Evolutionary conservation across 2,888 invertebrate species (phyloP), one percentile per base, ranked within the genome.

Genomic region (Troglohyphantes excavatus): DNA sequence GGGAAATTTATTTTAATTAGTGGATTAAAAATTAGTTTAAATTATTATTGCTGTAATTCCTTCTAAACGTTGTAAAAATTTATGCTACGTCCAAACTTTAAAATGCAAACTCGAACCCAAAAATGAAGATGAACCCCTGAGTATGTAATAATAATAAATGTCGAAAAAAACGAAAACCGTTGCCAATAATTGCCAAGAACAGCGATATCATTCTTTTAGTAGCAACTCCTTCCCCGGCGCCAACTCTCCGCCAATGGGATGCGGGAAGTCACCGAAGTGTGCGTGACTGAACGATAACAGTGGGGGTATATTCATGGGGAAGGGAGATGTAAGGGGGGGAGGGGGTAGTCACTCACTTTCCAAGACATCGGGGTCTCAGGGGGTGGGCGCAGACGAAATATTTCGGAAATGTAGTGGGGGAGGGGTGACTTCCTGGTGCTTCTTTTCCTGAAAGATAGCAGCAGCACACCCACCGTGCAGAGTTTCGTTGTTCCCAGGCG

Each of bases 221-320:
- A 5, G 19, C 17, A 5, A 67, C 13, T 21, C 2, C 21, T 21
- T 9, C 13, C 67, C 17, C 27, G n/a, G 6, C 27, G 27, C 19
- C 17, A 67, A 67, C 67, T 67, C 67, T 67, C 67, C 27, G 67
- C 67, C 67, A 67, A 67, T 67, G 17, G 29, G 9, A 5, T n/a
- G 3, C 5, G 33, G 59, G 2, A 59, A 23, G 63, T 63, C 23
- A 13, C 9, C 26, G 63, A 63, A 63, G 61, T n/a, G 17, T 59
- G 59, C 59, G 59, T 59, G 59, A 19, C 59, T 59, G n/a, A 59
- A 3, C 26, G 23, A 21, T 63, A 63, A 63, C 63, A 26, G 63
- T 63, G 21, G 11, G 63, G 23, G 63, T 9, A 21, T 53, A 13
- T 53, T 53, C 53, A 13, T 17, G 53, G 53, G 53, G 53, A 17